These are phyloP conservation scores for Penaeus chinensis DNA, from an alignment of 1,140 invertebrate genomes.

Conservation along the genomic window DNA sequence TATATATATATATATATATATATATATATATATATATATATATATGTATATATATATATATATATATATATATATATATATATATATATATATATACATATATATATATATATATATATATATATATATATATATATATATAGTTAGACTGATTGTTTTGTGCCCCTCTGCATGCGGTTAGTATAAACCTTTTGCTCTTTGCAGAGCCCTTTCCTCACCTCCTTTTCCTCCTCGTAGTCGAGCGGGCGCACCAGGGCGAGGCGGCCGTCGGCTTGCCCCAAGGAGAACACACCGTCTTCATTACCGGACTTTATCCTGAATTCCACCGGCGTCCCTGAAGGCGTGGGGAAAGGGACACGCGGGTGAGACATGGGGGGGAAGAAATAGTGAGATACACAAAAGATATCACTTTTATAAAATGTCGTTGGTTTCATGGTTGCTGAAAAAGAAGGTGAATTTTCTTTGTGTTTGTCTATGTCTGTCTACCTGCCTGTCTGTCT, in stretches of 20 bases:
- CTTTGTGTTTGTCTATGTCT: neutral
- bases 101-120: conserved; percentile 30
- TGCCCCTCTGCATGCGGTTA: neutral
- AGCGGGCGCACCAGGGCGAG: conserved; percentile 30
- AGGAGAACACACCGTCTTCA: conserved; percentile 14
- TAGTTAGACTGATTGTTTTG: neutral
- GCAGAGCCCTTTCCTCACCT: neutral
- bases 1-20: too few relatives aligned
- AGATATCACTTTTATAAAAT: neutral
- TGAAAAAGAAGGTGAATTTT: neutral
- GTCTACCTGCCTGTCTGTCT: neutral
- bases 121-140: conserved; percentile 12
- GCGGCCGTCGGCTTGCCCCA: neutral
- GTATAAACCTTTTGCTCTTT: neutral
- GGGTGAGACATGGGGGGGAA: neutral
- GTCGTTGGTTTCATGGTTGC: too few relatives aligned
- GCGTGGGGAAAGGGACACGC: neutral
- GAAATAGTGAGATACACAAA: neutral
- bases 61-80: neutral
- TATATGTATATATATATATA: too few relatives aligned
- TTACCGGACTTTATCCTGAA: conserved; percentile 32
- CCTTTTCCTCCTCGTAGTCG: conserved; percentile 18
- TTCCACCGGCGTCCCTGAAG: neutral
- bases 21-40: too few relatives aligned
- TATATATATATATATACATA: neutral